Percentiles rank a stretch among this genome's conserved stretches.
These are phyloP conservation scores for Pollimyrus isidori DNA, from an alignment of 2,113 vertebrate species.

Conservation along the genomic window DNA sequence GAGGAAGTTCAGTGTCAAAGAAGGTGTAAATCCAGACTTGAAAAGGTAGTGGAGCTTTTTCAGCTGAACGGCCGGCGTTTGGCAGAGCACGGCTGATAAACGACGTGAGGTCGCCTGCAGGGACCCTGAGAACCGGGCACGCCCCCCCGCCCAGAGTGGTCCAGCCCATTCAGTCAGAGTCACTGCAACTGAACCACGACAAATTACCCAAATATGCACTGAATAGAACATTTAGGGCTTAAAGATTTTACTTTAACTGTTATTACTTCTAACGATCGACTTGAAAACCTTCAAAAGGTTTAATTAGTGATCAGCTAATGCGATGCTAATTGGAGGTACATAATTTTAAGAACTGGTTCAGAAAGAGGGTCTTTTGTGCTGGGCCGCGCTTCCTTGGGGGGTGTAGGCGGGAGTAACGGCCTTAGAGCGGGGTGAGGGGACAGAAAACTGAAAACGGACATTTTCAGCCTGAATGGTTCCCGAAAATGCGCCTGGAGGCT, in stretches of 20 bases:
- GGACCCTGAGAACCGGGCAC: conserved; percentile 47
- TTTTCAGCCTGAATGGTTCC: conserved; percentile 60
- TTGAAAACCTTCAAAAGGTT: conserved; percentile 36
- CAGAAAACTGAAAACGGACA: conserved; percentile 53
- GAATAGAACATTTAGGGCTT: conserved; percentile 38
- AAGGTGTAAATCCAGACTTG: neutral
- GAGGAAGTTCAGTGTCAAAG: neutral
- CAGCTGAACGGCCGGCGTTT: neutral
- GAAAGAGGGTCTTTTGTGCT: conserved; percentile 31
- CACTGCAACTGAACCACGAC: conserved; percentile 56
- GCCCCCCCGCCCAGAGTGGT: conserved; percentile 46
- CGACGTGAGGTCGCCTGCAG: conserved; percentile 35
- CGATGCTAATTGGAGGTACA: conserved; percentile 42
- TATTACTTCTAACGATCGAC: conserved; percentile 40
- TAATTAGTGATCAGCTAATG: conserved; percentile 32
- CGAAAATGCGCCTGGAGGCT: conserved; percentile 53
- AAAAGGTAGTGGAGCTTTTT: neutral
- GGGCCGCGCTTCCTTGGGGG: conserved; percentile 12
- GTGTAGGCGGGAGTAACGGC: conserved; percentile 28
- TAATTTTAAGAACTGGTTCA: conserved; percentile 43
- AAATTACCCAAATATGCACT: conserved; percentile 59
- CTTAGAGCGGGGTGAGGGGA: conserved; percentile 45
- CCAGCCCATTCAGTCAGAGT: conserved; percentile 50
- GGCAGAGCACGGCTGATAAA: conserved; percentile 43
- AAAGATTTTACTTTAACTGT: conserved; percentile 39